These are phyloP conservation scores for Aphelinus atriplicis DNA, from an alignment of 1,140 invertebrate genomes.

Conservation along the genomic window DNA sequence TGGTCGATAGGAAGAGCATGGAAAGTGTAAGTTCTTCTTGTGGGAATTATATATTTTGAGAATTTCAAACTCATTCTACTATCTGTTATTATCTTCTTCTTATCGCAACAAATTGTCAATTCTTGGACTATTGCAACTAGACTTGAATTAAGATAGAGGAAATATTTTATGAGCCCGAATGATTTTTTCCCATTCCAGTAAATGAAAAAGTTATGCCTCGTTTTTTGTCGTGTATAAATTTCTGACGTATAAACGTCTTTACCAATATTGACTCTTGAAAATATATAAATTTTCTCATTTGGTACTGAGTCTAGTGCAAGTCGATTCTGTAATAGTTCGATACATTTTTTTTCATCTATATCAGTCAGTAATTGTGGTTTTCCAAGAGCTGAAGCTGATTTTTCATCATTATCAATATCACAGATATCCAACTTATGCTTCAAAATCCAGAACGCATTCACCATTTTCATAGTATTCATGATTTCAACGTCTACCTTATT, in stretches of 20 bases:
- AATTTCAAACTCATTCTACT: too few relatives aligned
- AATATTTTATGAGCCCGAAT: too few relatives aligned
- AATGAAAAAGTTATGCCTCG: conserved; percentile 4
- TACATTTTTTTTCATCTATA: background rate
- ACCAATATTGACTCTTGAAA: conserved; percentile 16
- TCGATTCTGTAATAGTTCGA: background rate
- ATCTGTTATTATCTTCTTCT: too few relatives aligned
- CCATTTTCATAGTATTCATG: conserved; percentile 26
- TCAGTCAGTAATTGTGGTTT: background rate
- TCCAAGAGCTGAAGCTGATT: background rate
- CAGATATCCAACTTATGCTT: background rate
- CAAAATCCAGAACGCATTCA: background rate
- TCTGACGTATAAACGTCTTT: conserved; percentile 5
- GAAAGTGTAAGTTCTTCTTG: too few relatives aligned
- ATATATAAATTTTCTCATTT: background rate
- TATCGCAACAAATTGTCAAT: too few relatives aligned
- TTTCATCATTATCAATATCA: too few relatives aligned
- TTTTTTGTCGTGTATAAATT: conserved; percentile 3
- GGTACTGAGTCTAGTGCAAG: background rate
- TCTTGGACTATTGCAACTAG: too few relatives aligned
- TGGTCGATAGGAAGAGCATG: too few relatives aligned
- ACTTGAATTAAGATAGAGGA: too few relatives aligned
- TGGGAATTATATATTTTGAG: too few relatives aligned
- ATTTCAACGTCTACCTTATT: conserved; percentile 37
- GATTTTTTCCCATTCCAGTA: background rate